Base-by-base conservation (phyloP, 2,888 invertebrate genomes). In the Conomelus anceps region DNA sequence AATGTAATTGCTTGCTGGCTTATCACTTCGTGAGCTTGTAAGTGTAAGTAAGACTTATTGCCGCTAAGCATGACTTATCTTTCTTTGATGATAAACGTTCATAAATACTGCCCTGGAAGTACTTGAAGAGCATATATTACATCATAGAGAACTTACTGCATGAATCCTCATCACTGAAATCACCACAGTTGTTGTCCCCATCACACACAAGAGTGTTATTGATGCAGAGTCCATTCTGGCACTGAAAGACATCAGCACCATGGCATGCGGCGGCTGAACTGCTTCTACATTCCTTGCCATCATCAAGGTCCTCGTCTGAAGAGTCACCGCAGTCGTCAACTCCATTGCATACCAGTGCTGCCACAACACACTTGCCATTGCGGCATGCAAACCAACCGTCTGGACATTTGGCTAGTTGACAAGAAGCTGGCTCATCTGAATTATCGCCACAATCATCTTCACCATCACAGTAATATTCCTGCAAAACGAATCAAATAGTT, bases 171-270 rank as follows among this genome's bases (percentile, higher is more conserved):
- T 96, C 96, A 63, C 95, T 94, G 91, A 95, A 95, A 93, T 96
- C 96, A 3, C 93, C 93, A 92, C 96, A 96, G 90, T 92, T 95
- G 92, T 96, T 95, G 91, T 94, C 94, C 22, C 96, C 96, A 94
- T 98, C 95, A 93, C 98, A 98, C 3, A 96, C 93, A 91, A 95
- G 93, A 84, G 93, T 93, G 85, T 94, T 94, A 91, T 95, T 94
- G 91, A 98, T 95, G 93, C 98, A 98, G 0, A 96, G 95, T 13
- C 95, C 95, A 93, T 96, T 96, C 90, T 94, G 94, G 94, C 97
- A 97, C 91, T 94, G 94, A 94, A 96, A 96, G 93, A 94, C 93
- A 87, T 94, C 94, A 3, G 92, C 91, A 11, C 92, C 92, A 23
- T 89, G 88, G 90, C 91, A 92, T 84, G 86, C 88, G 84, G 91